Percentiles rank a stretch among this genome's conserved stretches.
Evolutionary conservation across 2,113 vertebrate genomes (phyloP).

Genomic region (Oryzias curvinotus): DNA sequence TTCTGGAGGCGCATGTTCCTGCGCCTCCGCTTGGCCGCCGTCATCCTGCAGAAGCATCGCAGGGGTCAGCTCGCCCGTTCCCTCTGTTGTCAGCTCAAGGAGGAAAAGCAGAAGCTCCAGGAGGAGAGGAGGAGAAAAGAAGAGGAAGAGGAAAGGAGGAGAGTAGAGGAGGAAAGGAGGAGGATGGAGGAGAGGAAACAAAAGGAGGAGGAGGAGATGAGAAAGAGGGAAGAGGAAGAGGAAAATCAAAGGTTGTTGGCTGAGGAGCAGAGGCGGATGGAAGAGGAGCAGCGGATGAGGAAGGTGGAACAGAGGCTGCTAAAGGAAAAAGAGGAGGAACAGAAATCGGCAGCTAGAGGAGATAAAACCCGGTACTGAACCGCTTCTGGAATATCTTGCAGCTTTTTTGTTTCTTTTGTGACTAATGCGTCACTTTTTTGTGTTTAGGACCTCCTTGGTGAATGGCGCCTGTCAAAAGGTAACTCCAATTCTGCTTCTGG

Average conservation of each 20-base stretch:
- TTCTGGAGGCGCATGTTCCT: constrained; percentile 83
- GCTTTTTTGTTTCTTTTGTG: not conserved
- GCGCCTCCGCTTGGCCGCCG: constrained; percentile 75
- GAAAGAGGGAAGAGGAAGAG: constrained; percentile 46
- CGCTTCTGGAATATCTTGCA: not conserved
- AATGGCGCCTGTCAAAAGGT: constrained; percentile 69
- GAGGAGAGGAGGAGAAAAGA: constrained; percentile 62
- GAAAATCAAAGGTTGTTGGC: constrained; percentile 29
- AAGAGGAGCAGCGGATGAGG: constrained; percentile 36
- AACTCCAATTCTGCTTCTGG: constrained; percentile 1
- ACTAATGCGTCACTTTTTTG: not conserved
- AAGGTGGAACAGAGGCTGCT: constrained; percentile 50
- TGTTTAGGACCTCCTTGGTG: constrained; percentile 58
- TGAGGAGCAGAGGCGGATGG: constrained; percentile 35
- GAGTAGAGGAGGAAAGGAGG: constrained; percentile 52
- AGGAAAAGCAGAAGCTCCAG: constrained; percentile 72
- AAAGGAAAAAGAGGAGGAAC: constrained; percentile 46
- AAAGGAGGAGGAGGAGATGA: constrained; percentile 37
- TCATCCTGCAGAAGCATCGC: constrained; percentile 86
- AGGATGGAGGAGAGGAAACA: constrained; percentile 40
- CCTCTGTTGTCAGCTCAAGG: constrained; percentile 76
- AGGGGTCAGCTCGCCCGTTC: constrained; percentile 81
- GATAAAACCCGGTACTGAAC: constrained; percentile 42
- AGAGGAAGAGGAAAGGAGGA: constrained; percentile 47
- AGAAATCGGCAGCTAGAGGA: constrained; percentile 39